Conservation (phyloP, 2,888 invertebrate genomes). For the Coleophora flavipennella region DNA sequence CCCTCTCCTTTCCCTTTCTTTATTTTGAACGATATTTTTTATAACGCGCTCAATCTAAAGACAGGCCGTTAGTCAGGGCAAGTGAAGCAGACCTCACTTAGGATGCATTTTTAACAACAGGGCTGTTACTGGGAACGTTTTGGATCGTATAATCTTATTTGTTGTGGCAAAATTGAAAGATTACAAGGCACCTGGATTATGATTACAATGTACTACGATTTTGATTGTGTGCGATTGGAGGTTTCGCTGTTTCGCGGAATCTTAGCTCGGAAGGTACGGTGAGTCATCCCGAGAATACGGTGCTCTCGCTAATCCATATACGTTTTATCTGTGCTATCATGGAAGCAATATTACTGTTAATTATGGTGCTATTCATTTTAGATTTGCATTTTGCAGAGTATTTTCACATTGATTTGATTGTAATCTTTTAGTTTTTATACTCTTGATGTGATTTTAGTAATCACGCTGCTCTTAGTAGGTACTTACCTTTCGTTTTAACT, state of each 20-base stretch:
- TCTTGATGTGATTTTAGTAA: no score
- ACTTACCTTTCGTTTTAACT: no score
- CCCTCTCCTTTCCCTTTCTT: conserved; percentile 18
- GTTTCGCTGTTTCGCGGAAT: conserved; percentile 13
- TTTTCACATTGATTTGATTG: no score
- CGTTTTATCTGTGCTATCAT: no score
- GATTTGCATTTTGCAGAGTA: no score
- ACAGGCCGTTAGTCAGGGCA: conserved; percentile 36
- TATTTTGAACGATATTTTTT: conserved; percentile 37
- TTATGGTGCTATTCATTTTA: no score
- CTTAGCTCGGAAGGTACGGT: background rate
- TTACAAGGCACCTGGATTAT: conserved; percentile 35
- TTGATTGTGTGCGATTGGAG: conserved; percentile 17
- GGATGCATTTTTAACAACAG: conserved; percentile 49
- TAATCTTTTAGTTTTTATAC: no score
- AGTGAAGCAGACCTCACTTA: conserved; percentile 42
- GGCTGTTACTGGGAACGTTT: conserved; percentile 25
- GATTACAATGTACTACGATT: conserved; percentile 32
- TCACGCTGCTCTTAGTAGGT: no score
- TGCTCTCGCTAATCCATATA: background rate
- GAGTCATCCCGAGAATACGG: background rate
- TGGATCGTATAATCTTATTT: conserved; percentile 39
- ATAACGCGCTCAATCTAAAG: conserved; percentile 40
- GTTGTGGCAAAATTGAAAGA: conserved; percentile 45
- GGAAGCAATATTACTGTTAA: no score